Conservation (phyloP, 1,140 invertebrate genomes). For the Aphelenchoides fujianensis region DNA sequence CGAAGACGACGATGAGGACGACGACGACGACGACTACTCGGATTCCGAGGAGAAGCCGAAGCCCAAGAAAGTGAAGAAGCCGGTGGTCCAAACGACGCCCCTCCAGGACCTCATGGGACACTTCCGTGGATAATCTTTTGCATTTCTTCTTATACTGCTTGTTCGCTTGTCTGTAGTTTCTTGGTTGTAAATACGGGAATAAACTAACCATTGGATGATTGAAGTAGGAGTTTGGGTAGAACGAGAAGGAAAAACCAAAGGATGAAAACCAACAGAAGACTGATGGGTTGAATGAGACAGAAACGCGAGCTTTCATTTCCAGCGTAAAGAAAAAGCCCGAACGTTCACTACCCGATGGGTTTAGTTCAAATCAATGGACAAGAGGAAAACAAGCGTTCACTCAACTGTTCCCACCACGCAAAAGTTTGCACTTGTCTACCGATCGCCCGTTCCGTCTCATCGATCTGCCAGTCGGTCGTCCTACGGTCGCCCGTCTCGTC, state of each 20-base stretch:
- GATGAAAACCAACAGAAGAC: background rate
- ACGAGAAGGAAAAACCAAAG: constrained; percentile 11
- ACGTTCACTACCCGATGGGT: too few relatives aligned
- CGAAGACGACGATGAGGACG: background rate
- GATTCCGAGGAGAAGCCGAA: background rate
- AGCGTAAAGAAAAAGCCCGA: too few relatives aligned
- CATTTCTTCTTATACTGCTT: background rate
- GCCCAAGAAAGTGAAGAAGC: background rate
- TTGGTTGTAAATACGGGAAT: background rate
- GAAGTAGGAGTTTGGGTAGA: background rate
- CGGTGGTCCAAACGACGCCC: background rate
- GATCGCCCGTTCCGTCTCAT: too few relatives aligned
- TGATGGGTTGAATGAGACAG: background rate
- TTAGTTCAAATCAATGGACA: too few relatives aligned
- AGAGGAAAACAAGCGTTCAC: too few relatives aligned
- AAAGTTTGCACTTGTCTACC: too few relatives aligned
- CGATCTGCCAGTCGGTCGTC: too few relatives aligned
- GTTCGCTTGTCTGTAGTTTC: background rate
- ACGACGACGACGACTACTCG: background rate
- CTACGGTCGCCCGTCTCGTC: too few relatives aligned
- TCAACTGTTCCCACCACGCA: too few relatives aligned
- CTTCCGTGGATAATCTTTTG: constrained; percentile 1
- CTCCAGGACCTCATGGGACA: background rate
- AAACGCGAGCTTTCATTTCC: too few relatives aligned
- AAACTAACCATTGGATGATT: background rate